phyloP scores from a whole-genome alignment of 2,797 vertebrate genomes.

The Varecia variegata region DNA sequence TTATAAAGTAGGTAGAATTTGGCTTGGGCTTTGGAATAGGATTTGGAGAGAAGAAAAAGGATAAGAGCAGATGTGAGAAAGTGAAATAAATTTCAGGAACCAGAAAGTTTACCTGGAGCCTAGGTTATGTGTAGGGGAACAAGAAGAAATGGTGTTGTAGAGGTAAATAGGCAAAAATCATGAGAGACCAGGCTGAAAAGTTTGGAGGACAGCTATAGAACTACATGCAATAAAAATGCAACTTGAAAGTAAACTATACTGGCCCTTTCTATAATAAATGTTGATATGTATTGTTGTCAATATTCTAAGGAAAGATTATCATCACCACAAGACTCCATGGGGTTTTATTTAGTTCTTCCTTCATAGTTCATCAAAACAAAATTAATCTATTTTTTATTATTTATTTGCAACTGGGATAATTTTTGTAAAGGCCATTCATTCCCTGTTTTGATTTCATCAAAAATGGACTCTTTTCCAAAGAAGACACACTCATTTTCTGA shows the following conservation, averaged over 20 bases:
- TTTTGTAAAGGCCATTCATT: not conserved
- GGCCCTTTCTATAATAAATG: not conserved
- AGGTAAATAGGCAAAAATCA: not conserved
- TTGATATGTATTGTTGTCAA: not conserved
- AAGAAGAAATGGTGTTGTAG: not conserved
- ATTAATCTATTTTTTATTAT: not conserved
- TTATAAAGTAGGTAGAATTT: not conserved
- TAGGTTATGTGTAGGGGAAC: not conserved
- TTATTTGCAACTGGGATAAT: not conserved
- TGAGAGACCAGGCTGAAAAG: not conserved
- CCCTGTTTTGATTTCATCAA: not conserved
- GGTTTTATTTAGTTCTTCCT: not conserved
- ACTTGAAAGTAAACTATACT: not conserved
- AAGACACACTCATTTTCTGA: not conserved
- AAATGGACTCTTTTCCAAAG: not conserved
- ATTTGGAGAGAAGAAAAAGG: not conserved
- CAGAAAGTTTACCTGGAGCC: not conserved
- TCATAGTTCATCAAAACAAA: not conserved
- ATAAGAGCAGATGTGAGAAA: not conserved
- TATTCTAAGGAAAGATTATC: not conserved
- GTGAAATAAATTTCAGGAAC: not conserved
- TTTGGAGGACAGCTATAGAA: not conserved
- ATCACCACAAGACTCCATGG: not conserved
- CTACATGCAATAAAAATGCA: constrained; percentile 5
- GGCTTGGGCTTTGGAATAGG: not conserved